These are phyloP conservation scores for Plebejus argus DNA, from an alignment of 2,888 invertebrate species.

Conservation along the genomic window DNA sequence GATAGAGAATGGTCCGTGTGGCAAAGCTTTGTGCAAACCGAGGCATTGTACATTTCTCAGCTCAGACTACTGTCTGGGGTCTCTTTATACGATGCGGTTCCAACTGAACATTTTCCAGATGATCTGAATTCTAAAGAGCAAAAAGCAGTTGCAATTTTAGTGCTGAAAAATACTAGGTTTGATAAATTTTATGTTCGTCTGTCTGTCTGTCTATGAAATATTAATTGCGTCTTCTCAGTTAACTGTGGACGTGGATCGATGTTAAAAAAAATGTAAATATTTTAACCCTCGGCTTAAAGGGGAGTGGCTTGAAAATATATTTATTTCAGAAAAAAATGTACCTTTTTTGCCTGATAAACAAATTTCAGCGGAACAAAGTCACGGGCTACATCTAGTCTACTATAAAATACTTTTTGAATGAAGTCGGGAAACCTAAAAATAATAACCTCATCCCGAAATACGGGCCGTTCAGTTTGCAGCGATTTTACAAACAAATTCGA, in stretches of 20 bases:
- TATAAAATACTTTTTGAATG: neutral
- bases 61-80: neutral
- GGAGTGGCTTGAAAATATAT: too few species aligned
- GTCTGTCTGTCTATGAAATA: neutral
- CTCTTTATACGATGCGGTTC: conserved; percentile 1
- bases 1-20: neutral
- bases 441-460: neutral
- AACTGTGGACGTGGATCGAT: too few species aligned
- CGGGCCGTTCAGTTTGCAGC: neutral
- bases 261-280: too few species aligned
- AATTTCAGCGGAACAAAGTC: neutral
- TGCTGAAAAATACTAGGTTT: neutral
- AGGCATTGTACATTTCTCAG: conserved; percentile 13
- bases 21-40: conserved; percentile 17
- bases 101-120: neutral
- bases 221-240: too few species aligned
- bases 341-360: neutral
- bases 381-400: neutral
- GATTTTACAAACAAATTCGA: conserved; percentile 5
- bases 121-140: neutral
- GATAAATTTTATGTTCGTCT: neutral
- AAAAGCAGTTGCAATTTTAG: neutral
- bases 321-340: too few species aligned
- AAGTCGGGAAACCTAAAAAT: neutral
- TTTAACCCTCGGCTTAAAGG: too few species aligned